phyloP scores from a whole-genome alignment of 2,888 invertebrate species.

The Zaprionus obscuricornis region DNA sequence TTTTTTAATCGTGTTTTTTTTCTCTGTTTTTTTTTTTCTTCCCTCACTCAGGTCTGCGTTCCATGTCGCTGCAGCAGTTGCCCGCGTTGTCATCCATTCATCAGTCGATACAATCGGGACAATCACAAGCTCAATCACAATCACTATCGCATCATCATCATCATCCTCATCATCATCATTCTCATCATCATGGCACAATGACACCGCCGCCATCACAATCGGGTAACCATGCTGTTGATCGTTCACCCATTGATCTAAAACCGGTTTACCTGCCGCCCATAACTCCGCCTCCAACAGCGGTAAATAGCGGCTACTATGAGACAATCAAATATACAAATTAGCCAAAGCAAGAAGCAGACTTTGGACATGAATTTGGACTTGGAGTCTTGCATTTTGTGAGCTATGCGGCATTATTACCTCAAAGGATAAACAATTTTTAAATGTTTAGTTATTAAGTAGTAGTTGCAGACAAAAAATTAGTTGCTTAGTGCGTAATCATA shows the following conservation, averaged over 20 bases:
- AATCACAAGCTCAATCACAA: slow-evolving; percentile 42
- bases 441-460: slow-evolving; percentile 54
- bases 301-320: slow-evolving; percentile 73
- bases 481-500: slow-evolving; percentile 44
- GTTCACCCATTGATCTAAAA: slow-evolving; percentile 80
- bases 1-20: slow-evolving; percentile 50
- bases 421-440: slow-evolving; percentile 66
- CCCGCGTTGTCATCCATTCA: slow-evolving; percentile 58
- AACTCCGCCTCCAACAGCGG: slow-evolving; percentile 75
- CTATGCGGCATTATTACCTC: slow-evolving; percentile 62
- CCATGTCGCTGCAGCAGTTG: slow-evolving; percentile 80
- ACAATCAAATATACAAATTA: slow-evolving; percentile 79
- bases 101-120: slow-evolving; percentile 37
- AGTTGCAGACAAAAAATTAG: slow-evolving; percentile 54
- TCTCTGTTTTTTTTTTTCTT: slow-evolving; percentile 6
- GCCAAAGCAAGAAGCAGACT: no score
- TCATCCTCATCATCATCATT: slow-evolving; percentile 62
- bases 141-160: slow-evolving; percentile 52
- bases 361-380: no score
- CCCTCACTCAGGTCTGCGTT: slow-evolving; percentile 75
- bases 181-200: slow-evolving; percentile 67
- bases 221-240: slow-evolving; percentile 60
- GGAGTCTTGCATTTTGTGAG: no score
- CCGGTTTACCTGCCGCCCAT: slow-evolving; percentile 79
- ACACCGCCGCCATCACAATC: slow-evolving; percentile 75